Conservation (phyloP, 2,113 vertebrate genomes). For the Oryzias curvinotus region DNA sequence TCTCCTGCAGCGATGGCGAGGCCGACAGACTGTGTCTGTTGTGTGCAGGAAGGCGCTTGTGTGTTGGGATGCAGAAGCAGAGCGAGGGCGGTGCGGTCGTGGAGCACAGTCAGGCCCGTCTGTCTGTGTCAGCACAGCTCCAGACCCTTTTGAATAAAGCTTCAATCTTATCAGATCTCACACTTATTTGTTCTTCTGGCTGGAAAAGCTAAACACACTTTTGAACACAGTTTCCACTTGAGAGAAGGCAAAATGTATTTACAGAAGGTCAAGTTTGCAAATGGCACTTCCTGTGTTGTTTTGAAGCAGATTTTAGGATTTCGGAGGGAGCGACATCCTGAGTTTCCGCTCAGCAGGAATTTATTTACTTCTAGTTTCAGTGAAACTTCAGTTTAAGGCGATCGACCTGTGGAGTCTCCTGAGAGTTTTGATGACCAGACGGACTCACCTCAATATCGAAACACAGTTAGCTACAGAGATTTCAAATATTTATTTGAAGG, state of each 20-base stretch:
- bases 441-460: too few relatives aligned
- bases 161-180: conserved; percentile 70
- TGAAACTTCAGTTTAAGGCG: too few relatives aligned
- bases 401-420: too few relatives aligned
- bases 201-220: conserved; percentile 52
- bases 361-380: too few relatives aligned
- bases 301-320: conserved; percentile 19
- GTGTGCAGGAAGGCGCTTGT: conserved; percentile 49
- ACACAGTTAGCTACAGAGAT: too few relatives aligned
- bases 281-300: conserved; percentile 14
- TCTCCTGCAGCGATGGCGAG: conserved; percentile 56
- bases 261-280: conserved; percentile 38
- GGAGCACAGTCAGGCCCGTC: conserved; percentile 59
- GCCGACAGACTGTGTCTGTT: conserved; percentile 55
- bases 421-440: too few relatives aligned
- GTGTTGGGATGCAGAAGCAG: conserved; percentile 32
- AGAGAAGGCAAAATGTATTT: conserved; percentile 45
- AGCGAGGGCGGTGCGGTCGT: conserved; percentile 51
- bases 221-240: conserved; percentile 39
- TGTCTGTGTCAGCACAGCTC: conserved; percentile 41
- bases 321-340: not conserved
- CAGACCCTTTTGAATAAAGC: conserved; percentile 50
- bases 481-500: too few relatives aligned
- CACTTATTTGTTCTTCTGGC: conserved; percentile 69
- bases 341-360: not conserved